A percentile compares a stretch with the other conserved stretches of the same genome.
Conservation (phyloP, 1,140 invertebrate genomes). For the Drosophila pectinifera region DNA sequence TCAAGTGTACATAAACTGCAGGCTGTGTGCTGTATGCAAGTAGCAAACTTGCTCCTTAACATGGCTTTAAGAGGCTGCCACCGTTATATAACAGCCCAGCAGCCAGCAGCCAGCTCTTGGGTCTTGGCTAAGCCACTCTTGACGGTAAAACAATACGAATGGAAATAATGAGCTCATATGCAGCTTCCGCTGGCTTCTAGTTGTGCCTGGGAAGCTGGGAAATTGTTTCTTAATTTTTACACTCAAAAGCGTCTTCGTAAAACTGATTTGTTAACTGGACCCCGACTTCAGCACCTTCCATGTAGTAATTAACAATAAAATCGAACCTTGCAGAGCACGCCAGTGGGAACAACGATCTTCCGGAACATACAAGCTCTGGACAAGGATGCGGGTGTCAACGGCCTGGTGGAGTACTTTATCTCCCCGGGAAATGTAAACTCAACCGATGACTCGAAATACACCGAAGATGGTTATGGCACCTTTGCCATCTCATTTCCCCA, state of each 20-base stretch:
- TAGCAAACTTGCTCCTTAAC: slow-evolving; percentile 44
- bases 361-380: slow-evolving; percentile 93
- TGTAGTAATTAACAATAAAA: slow-evolving; percentile 20
- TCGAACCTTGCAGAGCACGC: slow-evolving; percentile 89
- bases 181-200: slow-evolving; percentile 30
- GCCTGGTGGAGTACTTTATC: slow-evolving; percentile 92
- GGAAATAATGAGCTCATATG: slow-evolving; percentile 25
- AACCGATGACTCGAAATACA: slow-evolving; percentile 87
- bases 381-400: slow-evolving; percentile 94
- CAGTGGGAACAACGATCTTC: slow-evolving; percentile 94
- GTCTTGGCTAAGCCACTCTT: slow-evolving; percentile 21
- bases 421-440: slow-evolving; percentile 87
- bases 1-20: slow-evolving; percentile 15
- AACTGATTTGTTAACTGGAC: background rate
- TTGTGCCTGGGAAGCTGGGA: slow-evolving; percentile 21
- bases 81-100: slow-evolving; percentile 72
- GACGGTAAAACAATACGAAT: slow-evolving; percentile 30
- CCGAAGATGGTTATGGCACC: slow-evolving; percentile 92
- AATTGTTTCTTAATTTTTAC: background rate
- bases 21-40: slow-evolving; percentile 6
- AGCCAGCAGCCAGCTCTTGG: slow-evolving; percentile 23
- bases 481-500: slow-evolving; percentile 95
- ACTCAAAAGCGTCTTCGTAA: background rate
- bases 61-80: slow-evolving; percentile 68
- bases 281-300: background rate